Evolutionary conservation across 1,140 invertebrate genomes (phyloP).

Genomic region (Drosophila persimilis): DNA sequence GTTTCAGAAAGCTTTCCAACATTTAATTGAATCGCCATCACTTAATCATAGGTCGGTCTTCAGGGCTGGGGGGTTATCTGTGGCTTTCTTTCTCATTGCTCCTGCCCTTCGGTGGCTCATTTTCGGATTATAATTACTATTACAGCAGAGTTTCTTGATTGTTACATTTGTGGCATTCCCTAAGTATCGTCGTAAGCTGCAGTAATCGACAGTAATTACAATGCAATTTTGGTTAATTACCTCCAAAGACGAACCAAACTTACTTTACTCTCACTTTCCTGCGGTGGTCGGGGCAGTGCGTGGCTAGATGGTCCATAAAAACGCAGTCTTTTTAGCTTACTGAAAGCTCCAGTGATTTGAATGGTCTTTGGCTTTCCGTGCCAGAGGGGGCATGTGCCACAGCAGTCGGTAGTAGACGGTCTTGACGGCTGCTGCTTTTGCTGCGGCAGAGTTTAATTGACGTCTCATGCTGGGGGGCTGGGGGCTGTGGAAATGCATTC

Average conservation of each 20-base stretch:
- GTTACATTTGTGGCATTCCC: too few relatives aligned
- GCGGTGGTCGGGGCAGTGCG: not conserved
- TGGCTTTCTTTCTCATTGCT: too few relatives aligned
- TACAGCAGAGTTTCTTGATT: too few relatives aligned
- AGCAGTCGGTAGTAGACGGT: constrained; percentile 28
- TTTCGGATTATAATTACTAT: too few relatives aligned
- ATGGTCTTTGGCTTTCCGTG: constrained; percentile 61
- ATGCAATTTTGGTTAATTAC: constrained; percentile 46
- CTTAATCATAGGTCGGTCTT: too few relatives aligned
- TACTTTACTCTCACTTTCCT: constrained; percentile 41
- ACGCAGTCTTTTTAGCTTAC: constrained; percentile 42
- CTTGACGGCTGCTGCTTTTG: constrained; percentile 15
- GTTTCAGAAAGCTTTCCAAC: not conserved
- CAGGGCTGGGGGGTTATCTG: not conserved
- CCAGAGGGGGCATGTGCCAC: constrained; percentile 39
- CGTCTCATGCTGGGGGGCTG: constrained; percentile 33
- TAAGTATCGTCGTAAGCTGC: not conserved
- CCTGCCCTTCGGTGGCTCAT: too few relatives aligned
- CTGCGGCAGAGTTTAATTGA: constrained; percentile 48
- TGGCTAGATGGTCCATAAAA: constrained; percentile 37
- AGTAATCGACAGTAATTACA: constrained; percentile 38
- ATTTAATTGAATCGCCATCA: too few relatives aligned
- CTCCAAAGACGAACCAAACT: constrained; percentile 31
- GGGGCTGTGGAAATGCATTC: constrained; percentile 41
- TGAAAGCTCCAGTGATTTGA: constrained; percentile 51